Conservation (phyloP, 2,888 invertebrate genomes). For the Agrotis ipsilon region DNA sequence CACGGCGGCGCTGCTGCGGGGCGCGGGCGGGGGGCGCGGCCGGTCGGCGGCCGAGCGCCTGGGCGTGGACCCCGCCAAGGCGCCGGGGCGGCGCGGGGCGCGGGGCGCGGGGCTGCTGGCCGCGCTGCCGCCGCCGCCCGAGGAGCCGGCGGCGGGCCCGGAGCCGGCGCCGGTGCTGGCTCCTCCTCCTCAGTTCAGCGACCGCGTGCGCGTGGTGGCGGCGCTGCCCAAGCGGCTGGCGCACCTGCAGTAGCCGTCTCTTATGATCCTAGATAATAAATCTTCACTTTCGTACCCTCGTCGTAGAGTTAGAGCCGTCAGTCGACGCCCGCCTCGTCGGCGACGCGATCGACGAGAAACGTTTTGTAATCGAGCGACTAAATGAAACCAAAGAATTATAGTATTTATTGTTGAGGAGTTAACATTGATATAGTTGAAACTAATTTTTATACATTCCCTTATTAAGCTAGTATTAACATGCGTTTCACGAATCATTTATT, state of each 20-base stretch:
- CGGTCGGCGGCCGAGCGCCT: slow-evolving; percentile 93
- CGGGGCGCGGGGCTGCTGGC: slow-evolving; percentile 92
- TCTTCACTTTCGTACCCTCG: slow-evolving; percentile 65
- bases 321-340: slow-evolving; percentile 44
- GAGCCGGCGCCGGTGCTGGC: slow-evolving; percentile 92
- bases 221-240: slow-evolving; percentile 94
- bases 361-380: slow-evolving; percentile 86
- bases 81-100: slow-evolving; percentile 92
- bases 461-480: slow-evolving; percentile 61
- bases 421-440: slow-evolving; percentile 85
- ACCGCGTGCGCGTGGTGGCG: slow-evolving; percentile 96
- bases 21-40: slow-evolving; percentile 52
- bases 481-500: slow-evolving; percentile 59
- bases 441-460: slow-evolving; percentile 88
- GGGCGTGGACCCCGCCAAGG: slow-evolving; percentile 82
- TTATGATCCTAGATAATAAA: slow-evolving; percentile 73
- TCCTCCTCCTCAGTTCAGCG: slow-evolving; percentile 98
- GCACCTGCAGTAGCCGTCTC: slow-evolving; percentile 80
- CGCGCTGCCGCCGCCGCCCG: slow-evolving; percentile 97
- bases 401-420: slow-evolving; percentile 89
- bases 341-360: slow-evolving; percentile 55
- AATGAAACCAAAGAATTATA: slow-evolving; percentile 90
- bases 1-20: slow-evolving; percentile 90
- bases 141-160: slow-evolving; percentile 92
- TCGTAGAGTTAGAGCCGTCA: slow-evolving; percentile 66